phyloP scores from a whole-genome alignment of 2,888 invertebrate genomes.

The Drosophila prostipennis region DNA sequence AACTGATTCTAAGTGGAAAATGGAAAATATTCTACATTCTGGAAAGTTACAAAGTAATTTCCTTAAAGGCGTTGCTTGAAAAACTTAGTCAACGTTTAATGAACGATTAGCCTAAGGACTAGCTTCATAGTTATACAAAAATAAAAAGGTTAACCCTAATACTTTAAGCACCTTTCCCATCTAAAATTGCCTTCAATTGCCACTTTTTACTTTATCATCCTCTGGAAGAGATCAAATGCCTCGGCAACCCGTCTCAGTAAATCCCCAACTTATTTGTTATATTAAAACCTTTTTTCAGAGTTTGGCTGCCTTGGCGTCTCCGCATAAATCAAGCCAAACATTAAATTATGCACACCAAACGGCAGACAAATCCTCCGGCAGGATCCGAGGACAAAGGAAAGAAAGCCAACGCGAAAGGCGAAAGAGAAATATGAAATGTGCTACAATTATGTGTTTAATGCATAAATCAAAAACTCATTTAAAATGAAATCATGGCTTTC shows the following conservation, averaged over 20 bases:
- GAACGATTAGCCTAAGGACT: not conserved
- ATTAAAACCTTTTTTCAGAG: constrained; percentile 48
- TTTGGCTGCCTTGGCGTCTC: constrained; percentile 26
- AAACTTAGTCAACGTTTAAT: constrained; percentile 16
- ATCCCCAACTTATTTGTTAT: constrained; percentile 37
- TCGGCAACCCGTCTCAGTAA: constrained; percentile 44
- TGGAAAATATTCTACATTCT: constrained; percentile 32
- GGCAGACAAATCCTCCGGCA: constrained; percentile 54
- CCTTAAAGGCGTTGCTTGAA: not conserved
- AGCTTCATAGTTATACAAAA: not conserved
- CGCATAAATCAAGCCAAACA: constrained; percentile 69
- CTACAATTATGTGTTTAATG: constrained; percentile 73
- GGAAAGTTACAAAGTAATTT: constrained; percentile 17
- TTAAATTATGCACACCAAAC: constrained; percentile 72
- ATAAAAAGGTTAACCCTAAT: not conserved
- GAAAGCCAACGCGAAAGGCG: constrained; percentile 8
- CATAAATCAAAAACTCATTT: constrained; percentile 79
- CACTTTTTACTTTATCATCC: constrained; percentile 10
- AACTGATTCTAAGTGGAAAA: constrained; percentile 42
- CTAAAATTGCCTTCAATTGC: constrained; percentile 17
- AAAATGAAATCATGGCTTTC: constrained; percentile 76
- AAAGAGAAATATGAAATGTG: constrained; percentile 49
- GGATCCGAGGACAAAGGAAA: constrained; percentile 37
- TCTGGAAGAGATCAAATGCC: constrained; percentile 18
- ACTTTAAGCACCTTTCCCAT: not conserved